Base-by-base conservation (phyloP, 2,797 vertebrate genomes). In the Thaleichthys pacificus region DNA sequence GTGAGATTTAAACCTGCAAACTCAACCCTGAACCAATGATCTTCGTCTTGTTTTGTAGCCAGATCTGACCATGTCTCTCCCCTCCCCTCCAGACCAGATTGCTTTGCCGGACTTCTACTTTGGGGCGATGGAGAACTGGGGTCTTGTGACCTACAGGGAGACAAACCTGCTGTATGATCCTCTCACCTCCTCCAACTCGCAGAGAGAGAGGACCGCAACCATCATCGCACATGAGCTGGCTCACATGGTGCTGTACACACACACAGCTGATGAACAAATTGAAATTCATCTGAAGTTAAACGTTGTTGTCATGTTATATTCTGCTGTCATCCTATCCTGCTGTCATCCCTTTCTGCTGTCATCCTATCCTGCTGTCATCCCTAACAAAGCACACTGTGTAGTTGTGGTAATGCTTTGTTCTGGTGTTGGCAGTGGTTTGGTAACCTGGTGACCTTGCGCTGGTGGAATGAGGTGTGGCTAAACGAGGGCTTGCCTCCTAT, bases 61-160 rank as follows among this genome's bases (percentile, higher is more conserved):
- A 42, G 11, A 42, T 42, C 9, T 42, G 2, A 42, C 8, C 32
- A 32, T 32, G 30, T 6, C 32, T 2, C 9, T 11, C 9, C 38
- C 9, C 38, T 42, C 38, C 38, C 6, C 1, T 70, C 0, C 19
- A 99, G 97, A 98, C 85, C 97, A 99, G 90, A 93, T 99, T 0
- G 96, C 87, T 22, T 87, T 99, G 24, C 97, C 97, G 0, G 96
- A 98, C 84, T 99, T 99, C 78, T 94, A 92, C 0, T 96, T 96
- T 0, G 97, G 97, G 0, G 97, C 97, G 3, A 99, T 99, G 97
- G 97, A 99, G 90, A 99, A 99, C 91, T 99, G 97, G 97, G 97
- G 97, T 19, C 91, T 99, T 60, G 92, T 99, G 86, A 99, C 97
- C 0, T 99, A 99, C 91, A 91, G 96, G 62, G 97, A 99, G 85